phyloP scores from a whole-genome alignment of 1,140 invertebrate genomes.

The Bilobella aurantiaca region DNA sequence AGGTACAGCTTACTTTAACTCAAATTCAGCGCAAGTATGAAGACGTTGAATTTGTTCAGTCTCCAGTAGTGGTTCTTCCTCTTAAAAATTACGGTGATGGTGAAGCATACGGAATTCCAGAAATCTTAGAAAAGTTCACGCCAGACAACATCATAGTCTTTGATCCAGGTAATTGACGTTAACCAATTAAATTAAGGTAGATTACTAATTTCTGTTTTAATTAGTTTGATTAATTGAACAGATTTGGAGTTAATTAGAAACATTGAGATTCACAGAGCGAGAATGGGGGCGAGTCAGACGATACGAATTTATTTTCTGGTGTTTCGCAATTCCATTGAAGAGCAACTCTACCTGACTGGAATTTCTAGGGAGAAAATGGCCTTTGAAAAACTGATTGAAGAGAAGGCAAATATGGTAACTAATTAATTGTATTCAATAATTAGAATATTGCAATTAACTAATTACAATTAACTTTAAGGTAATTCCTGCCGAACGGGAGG shows the following conservation, averaged over 20 bases:
- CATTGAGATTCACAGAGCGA: constrained; percentile 57
- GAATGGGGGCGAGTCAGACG: constrained; percentile 40
- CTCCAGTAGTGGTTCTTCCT: constrained; percentile 56
- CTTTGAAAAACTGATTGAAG: constrained; percentile 81
- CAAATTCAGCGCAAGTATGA: constrained; percentile 36
- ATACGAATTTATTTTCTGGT: constrained; percentile 79
- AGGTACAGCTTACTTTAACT: constrained; percentile 38
- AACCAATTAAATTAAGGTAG: neutral
- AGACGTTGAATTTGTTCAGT: constrained; percentile 44
- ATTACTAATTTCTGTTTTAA: constrained; percentile 4
- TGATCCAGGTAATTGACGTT: constrained; percentile 61
- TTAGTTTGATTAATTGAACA: no score
- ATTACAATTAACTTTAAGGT: constrained; percentile 64
- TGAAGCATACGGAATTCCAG: constrained; percentile 56
- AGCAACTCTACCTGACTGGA: constrained; percentile 85
- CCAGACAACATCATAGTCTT: constrained; percentile 84
- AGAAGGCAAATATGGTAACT: constrained; percentile 65
- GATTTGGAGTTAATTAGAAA: constrained; percentile 31
- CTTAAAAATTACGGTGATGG: constrained; percentile 53
- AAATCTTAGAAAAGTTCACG: constrained; percentile 53
- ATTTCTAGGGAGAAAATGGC: constrained; percentile 84
- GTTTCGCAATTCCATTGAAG: constrained; percentile 82
- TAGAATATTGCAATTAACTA: no score
- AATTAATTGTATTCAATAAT: constrained; percentile 13
- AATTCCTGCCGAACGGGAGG: constrained; percentile 79